Conservation (phyloP, 1,140 invertebrate species). For the Ceratosolen fusciceps region DNA sequence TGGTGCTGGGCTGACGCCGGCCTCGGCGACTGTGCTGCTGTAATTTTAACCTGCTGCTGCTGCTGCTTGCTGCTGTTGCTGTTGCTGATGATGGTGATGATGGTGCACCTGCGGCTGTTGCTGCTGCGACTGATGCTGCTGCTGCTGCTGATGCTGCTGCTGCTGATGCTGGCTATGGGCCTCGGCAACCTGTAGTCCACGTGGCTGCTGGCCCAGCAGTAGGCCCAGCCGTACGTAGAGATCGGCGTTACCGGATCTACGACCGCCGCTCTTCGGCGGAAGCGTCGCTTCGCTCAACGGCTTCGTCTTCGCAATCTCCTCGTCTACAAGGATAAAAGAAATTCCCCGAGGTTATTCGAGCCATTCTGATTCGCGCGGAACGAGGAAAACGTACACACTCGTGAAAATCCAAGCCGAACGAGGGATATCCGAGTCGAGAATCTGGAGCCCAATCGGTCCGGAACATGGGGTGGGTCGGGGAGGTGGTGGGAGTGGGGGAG, state of each 20-base stretch:
- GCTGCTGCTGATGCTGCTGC: neutral
- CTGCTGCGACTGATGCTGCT: slow-evolving; percentile 16
- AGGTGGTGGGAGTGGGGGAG: too few relatives aligned
- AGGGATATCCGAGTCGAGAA: too few relatives aligned
- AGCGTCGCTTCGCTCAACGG: slow-evolving; percentile 57
- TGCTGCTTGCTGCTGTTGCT: neutral
- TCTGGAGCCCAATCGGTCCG: too few relatives aligned
- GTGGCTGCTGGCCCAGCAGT: slow-evolving; percentile 78
- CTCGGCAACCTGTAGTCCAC: neutral
- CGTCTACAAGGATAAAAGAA: slow-evolving; percentile 72
- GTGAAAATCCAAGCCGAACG: too few relatives aligned
- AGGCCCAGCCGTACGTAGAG: slow-evolving; percentile 89
- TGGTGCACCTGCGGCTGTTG: neutral
- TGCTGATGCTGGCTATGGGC: slow-evolving; percentile 41
- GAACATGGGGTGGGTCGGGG: too few relatives aligned
- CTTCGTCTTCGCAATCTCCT: slow-evolving; percentile 79
- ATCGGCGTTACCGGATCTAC: slow-evolving; percentile 76
- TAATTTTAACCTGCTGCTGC: neutral
- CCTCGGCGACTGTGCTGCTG: slow-evolving; percentile 34
- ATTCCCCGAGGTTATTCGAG: neutral
- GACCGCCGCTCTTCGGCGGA: slow-evolving; percentile 7
- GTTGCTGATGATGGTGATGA: neutral
- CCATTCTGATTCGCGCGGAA: neutral
- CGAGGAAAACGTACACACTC: too few relatives aligned
- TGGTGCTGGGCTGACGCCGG: slow-evolving; percentile 28